phyloP scores from a whole-genome alignment of 1,140 invertebrate species.

The Trissolcus basalis region DNA sequence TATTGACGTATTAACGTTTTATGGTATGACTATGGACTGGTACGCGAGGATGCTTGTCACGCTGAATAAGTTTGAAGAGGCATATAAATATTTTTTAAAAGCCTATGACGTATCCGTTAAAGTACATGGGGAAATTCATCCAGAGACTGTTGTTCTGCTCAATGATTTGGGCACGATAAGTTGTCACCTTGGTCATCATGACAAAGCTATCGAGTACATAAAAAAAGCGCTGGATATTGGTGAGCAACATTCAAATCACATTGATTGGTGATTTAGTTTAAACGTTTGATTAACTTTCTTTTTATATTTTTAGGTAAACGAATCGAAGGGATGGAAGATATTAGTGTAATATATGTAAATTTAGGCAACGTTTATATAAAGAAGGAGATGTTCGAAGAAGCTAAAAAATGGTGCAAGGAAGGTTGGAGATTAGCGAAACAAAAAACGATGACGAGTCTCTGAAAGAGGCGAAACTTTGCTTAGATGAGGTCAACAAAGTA shows the following conservation, averaged over 20 bases:
- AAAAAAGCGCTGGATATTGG: conserved; percentile 83
- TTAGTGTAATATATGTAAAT: conserved; percentile 88
- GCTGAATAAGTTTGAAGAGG: conserved; percentile 79
- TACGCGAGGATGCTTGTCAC: conserved; percentile 87
- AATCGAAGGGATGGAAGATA: conserved; percentile 80
- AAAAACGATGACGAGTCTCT: conserved; percentile 80
- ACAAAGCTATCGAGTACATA: conserved; percentile 83
- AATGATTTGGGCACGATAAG: conserved; percentile 90
- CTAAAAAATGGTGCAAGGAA: conserved; percentile 82
- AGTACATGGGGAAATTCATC: conserved; percentile 81
- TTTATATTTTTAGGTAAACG: conserved; percentile 73
- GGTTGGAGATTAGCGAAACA: conserved; percentile 82
- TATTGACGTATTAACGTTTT: conserved; percentile 79
- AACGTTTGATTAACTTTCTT: background rate
- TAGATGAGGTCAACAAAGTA: conserved; percentile 79
- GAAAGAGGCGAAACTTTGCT: conserved; percentile 82
- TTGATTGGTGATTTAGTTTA: background rate
- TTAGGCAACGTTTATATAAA: conserved; percentile 87
- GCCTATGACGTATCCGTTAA: conserved; percentile 82
- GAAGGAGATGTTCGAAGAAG: conserved; percentile 82
- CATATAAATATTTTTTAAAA: conserved; percentile 81
- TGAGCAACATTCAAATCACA: background rate
- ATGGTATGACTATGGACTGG: conserved; percentile 86
- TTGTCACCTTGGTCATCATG: conserved; percentile 80
- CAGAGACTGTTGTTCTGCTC: conserved; percentile 86